phyloP scores from a whole-genome alignment of 2,113 vertebrate genomes.

The Orthochromis indermauri region DNA sequence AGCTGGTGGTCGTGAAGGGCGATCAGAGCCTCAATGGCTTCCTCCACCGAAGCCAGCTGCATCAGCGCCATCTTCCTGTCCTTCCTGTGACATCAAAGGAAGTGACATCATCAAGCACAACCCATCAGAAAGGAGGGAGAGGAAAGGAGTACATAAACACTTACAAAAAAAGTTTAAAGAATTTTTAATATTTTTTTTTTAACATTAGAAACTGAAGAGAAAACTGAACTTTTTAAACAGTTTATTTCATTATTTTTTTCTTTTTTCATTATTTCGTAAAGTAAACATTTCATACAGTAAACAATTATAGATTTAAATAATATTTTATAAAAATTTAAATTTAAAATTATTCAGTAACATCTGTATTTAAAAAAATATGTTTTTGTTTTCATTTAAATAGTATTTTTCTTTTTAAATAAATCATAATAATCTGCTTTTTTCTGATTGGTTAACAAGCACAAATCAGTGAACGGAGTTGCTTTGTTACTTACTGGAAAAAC shows the following conservation, averaged over 20 bases:
- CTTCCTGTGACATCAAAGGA: constrained; percentile 28
- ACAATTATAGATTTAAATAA: neutral
- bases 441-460: neutral
- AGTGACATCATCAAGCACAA: neutral
- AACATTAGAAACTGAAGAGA: neutral
- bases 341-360: neutral
- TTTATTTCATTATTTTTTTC: neutral
- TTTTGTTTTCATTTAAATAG: neutral
- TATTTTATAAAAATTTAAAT: neutral
- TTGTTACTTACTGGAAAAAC: constrained; percentile 50
- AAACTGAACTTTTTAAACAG: neutral
- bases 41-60: constrained; percentile 50
- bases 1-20: constrained; percentile 43
- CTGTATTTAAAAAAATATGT: neutral
- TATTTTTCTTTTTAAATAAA: neutral
- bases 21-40: constrained; percentile 47
- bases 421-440: neutral
- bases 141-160: neutral
- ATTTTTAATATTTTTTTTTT: neutral
- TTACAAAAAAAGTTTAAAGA: neutral
- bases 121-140: neutral
- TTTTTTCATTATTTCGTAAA: neutral
- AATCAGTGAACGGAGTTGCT: neutral
- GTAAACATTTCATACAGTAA: neutral
- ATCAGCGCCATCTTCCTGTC: constrained; percentile 57